Evolutionary conservation across 2,113 vertebrate genomes (phyloP), one percentile per base, ranked within the genome.

Genomic region (Calyptomena viridis): DNA sequence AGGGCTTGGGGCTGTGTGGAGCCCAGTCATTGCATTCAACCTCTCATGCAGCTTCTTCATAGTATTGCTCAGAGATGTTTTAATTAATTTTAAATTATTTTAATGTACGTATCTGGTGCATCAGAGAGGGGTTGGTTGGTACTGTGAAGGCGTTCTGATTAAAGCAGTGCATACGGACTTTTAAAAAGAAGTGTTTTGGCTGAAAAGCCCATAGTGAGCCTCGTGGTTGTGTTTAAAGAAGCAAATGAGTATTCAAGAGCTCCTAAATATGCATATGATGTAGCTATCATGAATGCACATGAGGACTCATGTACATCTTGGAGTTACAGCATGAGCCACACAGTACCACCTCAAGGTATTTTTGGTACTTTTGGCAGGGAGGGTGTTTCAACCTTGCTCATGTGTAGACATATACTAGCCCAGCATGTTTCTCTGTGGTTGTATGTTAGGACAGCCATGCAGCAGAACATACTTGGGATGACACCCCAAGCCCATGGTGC

Each of bases 371-470:
- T 68, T 59, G 46, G 14, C 28, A 37, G 30, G 47, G 76, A 63
- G 25, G 23, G 11, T 25, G 22, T 11, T 50, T 37, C 50, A 69
- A 42, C 31, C 40, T 18, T 23, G 35, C 23, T 78, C 2, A 0
- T 0, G 0, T 9, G 39, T 33, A 30, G 42, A 25, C 24, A 6
- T 0, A 0, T 40, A 27, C 37, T 39, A n/a, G 35, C 39, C 50
- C 55, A 66, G 17, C 11, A 37, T 2, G 1, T 37, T 91, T 22
- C 37, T 79, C 55, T 31, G 19, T 33, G 49, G 16, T 60, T 13
- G 0, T 9, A 15, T 8, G 3, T 28, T 56, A 66, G 75, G 56
- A 12, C 0, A 2, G 20, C 24, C 62, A 31, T 3, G 3, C 16
- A 58, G 40, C 62, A 77, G 9, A 76, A 23, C 35, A 35, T 9